Evolutionary conservation across 2,888 invertebrate species (phyloP), one percentile per base, ranked within the genome.

Genomic region (Onthophagus sagittarius): DNA sequence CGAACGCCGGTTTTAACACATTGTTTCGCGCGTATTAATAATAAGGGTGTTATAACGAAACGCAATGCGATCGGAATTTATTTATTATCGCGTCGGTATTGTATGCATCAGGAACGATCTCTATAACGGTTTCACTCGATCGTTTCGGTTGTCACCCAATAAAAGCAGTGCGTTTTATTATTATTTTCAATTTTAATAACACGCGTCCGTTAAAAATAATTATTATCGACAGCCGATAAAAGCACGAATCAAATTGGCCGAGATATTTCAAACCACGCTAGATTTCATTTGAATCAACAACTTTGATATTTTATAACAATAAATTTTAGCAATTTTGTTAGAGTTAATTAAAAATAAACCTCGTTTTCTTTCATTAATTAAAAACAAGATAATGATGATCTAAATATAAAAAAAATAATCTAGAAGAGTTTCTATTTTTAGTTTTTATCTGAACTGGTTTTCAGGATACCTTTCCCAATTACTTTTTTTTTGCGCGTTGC

Each of bases 1-100:
- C 23, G 23, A 23, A 23, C 81, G 15, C 67, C n/a, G 67, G 23
- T 9, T 31, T 67, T 67, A 32, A 31, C 67, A 31, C 67, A n/a
- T 23, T 67, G 14, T 63, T 15, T 63, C 13, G 23, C 32, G 23
- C 23, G 23, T 64, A 64, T 64, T 67, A 67, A 15, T 67, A 23
- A 67, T 67, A 67, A 11, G 39, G 39, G 39, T 2, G 11, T 53
- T 9, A 7, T 7, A 7, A 11, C 39, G 2, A 53, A 53, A 7
- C 39, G 39, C 39, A 53, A 53, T 53, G 39, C 39, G 39, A 53
- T 53, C 39, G 39, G 39, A 53, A 53, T 53, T 53, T 53, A 53
- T 53, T 53, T 53, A 23, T 23, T 23, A 53, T 53, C 39, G 39
- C 39, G 1, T 23, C 39, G 39, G 11, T 53, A 53, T 53, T 53